These are phyloP conservation scores for Cancer borealis DNA, from an alignment of 2,888 invertebrate genomes.

Conservation along the genomic window DNA sequence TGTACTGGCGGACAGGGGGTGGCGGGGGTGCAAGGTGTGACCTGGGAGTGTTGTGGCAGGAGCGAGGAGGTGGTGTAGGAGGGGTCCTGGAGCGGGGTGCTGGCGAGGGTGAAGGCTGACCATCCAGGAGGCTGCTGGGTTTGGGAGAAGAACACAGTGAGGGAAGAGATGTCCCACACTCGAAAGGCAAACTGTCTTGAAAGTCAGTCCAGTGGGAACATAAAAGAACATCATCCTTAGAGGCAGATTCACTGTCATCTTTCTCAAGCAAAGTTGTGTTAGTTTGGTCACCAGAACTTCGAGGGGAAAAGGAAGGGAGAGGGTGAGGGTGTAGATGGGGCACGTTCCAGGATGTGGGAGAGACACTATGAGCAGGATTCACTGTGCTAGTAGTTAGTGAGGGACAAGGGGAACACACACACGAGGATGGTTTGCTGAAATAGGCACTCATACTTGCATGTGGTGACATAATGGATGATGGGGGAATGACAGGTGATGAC, in stretches of 20 bases:
- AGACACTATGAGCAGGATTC: background rate
- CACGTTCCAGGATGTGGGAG: background rate
- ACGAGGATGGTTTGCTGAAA: background rate
- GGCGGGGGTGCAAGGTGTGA: constrained; percentile 51
- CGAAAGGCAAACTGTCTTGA: background rate
- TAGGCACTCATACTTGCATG: background rate
- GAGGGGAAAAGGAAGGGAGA: background rate
- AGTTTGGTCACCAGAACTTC: background rate
- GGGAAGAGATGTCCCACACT: constrained; percentile 1
- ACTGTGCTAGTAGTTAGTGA: background rate
- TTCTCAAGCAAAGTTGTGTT: background rate
- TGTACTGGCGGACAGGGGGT: constrained; percentile 68
- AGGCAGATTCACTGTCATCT: background rate
- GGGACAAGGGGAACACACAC: background rate
- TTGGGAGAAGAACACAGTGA: constrained; percentile 69
- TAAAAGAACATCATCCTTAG: background rate
- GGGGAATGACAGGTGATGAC: background rate
- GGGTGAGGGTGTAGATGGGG: background rate
- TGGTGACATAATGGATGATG: background rate
- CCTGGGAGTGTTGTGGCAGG: constrained; percentile 67
- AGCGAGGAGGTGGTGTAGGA: constrained; percentile 70
- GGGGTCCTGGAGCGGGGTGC: constrained; percentile 66
- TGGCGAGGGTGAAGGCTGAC: constrained; percentile 68
- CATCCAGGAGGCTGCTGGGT: constrained; percentile 69
- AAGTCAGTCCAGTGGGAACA: background rate